Evolutionary conservation across 2,888 invertebrate genomes (phyloP).

Genomic region (Incurvaria masculella): DNA sequence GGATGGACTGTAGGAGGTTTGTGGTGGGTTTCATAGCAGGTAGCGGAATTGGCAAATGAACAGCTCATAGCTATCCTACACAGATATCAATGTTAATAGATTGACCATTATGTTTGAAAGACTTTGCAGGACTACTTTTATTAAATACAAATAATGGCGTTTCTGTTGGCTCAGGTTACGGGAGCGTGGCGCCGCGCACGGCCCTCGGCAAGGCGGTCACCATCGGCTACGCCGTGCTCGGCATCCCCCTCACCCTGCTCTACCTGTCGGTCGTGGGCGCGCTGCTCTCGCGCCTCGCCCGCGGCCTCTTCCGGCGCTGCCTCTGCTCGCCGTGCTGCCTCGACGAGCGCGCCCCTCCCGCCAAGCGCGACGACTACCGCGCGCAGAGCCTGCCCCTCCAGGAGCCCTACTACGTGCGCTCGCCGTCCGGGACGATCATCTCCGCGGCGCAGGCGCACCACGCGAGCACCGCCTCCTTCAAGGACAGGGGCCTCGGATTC

Average conservation of each 20-base stretch:
- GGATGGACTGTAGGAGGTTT: too few species aligned
- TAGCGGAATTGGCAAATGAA: too few species aligned
- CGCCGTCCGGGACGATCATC: slow-evolving; percentile 51
- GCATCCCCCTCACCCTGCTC: slow-evolving; percentile 83
- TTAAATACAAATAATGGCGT: too few species aligned
- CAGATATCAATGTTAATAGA: too few species aligned
- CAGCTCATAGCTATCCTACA: too few species aligned
- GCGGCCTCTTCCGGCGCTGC: slow-evolving; percentile 78
- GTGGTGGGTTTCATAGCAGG: too few species aligned
- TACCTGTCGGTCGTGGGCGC: slow-evolving; percentile 86
- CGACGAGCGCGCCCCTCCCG: slow-evolving; percentile 78
- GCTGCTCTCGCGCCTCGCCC: slow-evolving; percentile 76
- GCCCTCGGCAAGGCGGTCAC: slow-evolving; percentile 89
- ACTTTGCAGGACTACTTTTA: too few species aligned
- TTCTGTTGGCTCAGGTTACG: slow-evolving; percentile 77
- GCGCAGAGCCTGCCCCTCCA: slow-evolving; percentile 62
- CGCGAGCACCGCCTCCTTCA: slow-evolving; percentile 38
- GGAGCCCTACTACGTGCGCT: slow-evolving; percentile 68
- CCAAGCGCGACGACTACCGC: slow-evolving; percentile 66
- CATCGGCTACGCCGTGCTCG: slow-evolving; percentile 83
- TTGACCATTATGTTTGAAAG: too few species aligned
- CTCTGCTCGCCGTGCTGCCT: slow-evolving; percentile 84
- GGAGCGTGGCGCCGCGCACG: slow-evolving; percentile 88
- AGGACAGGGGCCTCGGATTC: slow-evolving; percentile 45
- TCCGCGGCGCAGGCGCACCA: slow-evolving; percentile 52